Base-by-base conservation (phyloP, 2,797 vertebrate genomes). In the Hypotaenidia okinawae region DNA sequence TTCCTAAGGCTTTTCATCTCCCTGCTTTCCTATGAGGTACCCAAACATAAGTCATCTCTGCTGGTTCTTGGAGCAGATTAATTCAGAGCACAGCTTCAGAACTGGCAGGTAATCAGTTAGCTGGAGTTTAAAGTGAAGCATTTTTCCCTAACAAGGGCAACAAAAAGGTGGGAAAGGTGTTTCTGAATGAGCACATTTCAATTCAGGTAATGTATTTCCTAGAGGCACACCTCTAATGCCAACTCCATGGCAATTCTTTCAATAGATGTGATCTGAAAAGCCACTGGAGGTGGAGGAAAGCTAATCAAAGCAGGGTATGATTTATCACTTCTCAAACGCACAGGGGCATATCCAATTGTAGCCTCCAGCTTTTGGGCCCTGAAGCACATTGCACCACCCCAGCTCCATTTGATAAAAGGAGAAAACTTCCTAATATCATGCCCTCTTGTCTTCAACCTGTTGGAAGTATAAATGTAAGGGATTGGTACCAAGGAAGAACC, bases 1-100 rank as follows among this genome's bases (percentile, higher is more conserved):
- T 90, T 93, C 73, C 78, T 64, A 43, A 84, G 82, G 79, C 89
- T 96, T 95, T 96, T 96, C 84, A 94, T 95, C 89, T 91, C 72
- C 66, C 33, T 81, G n/a, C 74, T 90, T 94, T 84, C 52, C 83
- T 45, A n/a, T 25, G 73, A 96, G 79, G 72, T 94, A 63, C 67
- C 91, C 87, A 90, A 93, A 95, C 59, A 87, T 69, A 93, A 92
- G 77, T 72, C 43, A 22, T 79, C 80, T 85, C 77, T 80, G 62
- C 61, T 93, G 83, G 88, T 33, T 94, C 93, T 94, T 79, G 68
- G 77, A 96, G 79, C 45, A 92, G 63, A 77, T 94, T 91, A 93
- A 87, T 96, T 96, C 92, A 32, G 43, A 93, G 66, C 73, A 63
- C 82, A 89, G 66, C 72, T 68, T 88, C 77, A 87, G 74, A 84